A percentile compares a stretch with the other conserved stretches of the same genome.
Conservation (phyloP, 2,113 vertebrate species). For the Piliocolobus tephrosceles region DNA sequence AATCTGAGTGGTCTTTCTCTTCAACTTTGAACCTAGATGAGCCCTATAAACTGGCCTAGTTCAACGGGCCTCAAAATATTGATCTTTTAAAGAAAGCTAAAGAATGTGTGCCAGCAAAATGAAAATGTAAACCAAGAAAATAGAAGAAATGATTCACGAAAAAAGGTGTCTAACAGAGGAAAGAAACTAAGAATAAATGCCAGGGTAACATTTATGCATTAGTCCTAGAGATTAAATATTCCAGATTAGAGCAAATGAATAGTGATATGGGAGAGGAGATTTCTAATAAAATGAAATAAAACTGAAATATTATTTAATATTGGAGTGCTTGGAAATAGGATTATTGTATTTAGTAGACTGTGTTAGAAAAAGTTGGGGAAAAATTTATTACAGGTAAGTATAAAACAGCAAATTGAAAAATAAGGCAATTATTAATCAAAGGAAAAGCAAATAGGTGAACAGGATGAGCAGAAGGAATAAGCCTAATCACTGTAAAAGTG, state of each 20-base stretch:
- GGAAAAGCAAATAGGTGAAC: not conserved
- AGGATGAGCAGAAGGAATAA: not conserved
- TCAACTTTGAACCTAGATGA: not conserved
- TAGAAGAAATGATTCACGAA: not conserved
- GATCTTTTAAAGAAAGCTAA: not conserved
- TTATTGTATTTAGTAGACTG: not conserved
- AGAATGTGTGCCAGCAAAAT: not conserved
- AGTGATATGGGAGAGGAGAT: not conserved
- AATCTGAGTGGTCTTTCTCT: not conserved
- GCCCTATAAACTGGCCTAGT: not conserved
- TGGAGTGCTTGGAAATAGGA: not conserved
- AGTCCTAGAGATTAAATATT: not conserved
- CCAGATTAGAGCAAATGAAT: not conserved
- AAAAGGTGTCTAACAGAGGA: not conserved
- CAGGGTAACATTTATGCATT: not conserved
- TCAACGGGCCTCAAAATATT: not conserved
- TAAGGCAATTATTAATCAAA: not conserved
- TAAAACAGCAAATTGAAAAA: not conserved
- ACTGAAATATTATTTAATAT: not conserved
- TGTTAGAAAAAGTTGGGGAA: not conserved
- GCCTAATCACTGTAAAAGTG: not conserved
- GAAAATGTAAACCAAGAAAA: not conserved
- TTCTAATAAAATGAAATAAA: not conserved
- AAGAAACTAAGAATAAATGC: not conserved
- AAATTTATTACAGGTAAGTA: not conserved